Conservation (phyloP, 2,888 invertebrate species). For the Ferrisia virgata region DNA sequence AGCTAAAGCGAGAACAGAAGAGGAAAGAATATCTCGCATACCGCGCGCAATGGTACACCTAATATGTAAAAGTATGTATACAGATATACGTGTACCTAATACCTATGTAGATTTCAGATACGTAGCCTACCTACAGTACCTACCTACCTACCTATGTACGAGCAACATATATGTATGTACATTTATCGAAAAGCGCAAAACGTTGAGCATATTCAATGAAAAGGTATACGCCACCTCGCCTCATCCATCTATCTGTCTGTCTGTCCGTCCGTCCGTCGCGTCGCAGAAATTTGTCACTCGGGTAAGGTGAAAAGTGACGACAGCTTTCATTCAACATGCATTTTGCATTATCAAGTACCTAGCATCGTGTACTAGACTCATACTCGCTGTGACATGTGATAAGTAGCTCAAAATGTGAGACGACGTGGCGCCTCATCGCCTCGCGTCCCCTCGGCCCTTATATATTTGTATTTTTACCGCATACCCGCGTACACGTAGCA, state of each 20-base stretch:
- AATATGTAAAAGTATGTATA: too few relatives aligned
- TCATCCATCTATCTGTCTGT: background rate
- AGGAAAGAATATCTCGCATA: too few relatives aligned
- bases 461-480: background rate
- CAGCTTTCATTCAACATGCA: constrained; percentile 39
- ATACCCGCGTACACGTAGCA: too few relatives aligned
- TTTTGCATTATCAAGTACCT: constrained; percentile 35
- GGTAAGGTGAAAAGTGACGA: constrained; percentile 32
- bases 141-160: too few relatives aligned
- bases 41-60: too few relatives aligned
- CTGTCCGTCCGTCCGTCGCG: background rate
- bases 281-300: constrained; percentile 11
- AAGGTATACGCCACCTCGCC: background rate
- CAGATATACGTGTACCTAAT: too few relatives aligned
- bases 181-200: background rate
- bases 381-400: background rate
- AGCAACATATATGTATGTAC: background rate
- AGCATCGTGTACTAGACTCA: background rate
- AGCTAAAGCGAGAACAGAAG: too few relatives aligned
- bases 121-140: too few relatives aligned
- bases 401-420: background rate
- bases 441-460: too few relatives aligned
- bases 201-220: background rate
- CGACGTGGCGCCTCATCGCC: background rate
- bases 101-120: too few relatives aligned